phyloP scores from a whole-genome alignment of 2,113 vertebrate genomes.

The Pampusana beccarii region DNA sequence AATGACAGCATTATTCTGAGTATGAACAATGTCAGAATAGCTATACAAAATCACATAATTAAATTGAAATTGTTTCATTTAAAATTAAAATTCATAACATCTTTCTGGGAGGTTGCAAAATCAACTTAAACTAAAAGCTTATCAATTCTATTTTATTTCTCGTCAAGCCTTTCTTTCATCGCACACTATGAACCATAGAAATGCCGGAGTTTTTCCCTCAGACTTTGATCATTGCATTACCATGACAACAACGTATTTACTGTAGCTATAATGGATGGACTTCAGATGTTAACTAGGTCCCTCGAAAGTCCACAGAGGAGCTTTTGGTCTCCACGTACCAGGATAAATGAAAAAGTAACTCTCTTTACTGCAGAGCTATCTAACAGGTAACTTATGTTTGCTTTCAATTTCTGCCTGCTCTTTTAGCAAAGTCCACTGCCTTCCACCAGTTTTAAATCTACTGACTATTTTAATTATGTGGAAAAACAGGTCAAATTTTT shows the following conservation, averaged over 20 bases:
- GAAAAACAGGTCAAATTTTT: conserved; percentile 18
- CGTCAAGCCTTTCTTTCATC: neutral
- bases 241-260: conserved; percentile 30
- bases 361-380: neutral
- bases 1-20: neutral
- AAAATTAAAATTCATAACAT: neutral
- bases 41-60: neutral
- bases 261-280: neutral
- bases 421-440: neutral
- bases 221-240: conserved; percentile 27
- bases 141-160: neutral
- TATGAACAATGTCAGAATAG: neutral
- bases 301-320: neutral
- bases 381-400: neutral
- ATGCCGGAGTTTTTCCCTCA: neutral
- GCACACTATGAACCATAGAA: neutral
- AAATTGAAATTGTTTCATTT: neutral
- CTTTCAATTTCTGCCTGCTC: neutral
- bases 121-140: neutral
- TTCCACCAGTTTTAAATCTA: neutral
- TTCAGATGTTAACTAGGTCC: conserved; percentile 3
- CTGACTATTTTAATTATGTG: neutral
- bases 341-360: neutral
- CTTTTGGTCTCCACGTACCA: neutral
- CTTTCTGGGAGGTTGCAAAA: neutral